phyloP scores from a whole-genome alignment of 2,797 vertebrate species.

The Eupleurogrammus muticus region DNA sequence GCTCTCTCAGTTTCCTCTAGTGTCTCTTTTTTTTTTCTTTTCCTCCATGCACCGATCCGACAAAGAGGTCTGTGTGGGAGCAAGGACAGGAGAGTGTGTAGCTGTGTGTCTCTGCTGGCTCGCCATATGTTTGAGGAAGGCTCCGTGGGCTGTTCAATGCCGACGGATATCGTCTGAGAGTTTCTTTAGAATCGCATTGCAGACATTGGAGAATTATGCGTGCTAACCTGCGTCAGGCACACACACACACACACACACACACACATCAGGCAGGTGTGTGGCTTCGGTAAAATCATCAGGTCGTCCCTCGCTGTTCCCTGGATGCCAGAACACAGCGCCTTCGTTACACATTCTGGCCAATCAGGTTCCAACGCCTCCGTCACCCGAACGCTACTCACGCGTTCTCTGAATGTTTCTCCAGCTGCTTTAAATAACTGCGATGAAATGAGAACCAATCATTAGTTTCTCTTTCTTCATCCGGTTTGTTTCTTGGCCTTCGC shows the following conservation, averaged over 20 bases:
- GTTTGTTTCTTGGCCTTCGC: too few relatives aligned
- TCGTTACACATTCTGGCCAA: neutral
- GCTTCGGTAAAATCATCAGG: neutral
- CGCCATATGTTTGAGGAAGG: neutral
- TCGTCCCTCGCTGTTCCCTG: neutral
- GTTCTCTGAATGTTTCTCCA: neutral
- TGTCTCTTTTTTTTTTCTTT: too few relatives aligned
- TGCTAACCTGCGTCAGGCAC: too few relatives aligned
- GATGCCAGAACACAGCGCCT: neutral
- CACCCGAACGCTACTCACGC: neutral
- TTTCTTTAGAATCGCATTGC: too few relatives aligned
- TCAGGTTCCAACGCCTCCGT: neutral
- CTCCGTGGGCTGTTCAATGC: conserved; percentile 1
- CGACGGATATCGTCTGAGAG: neutral
- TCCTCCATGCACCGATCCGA: conserved; percentile 61
- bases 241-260: too few relatives aligned
- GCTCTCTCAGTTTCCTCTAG: conserved; percentile 39
- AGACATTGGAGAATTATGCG: too few relatives aligned
- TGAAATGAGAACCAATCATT: neutral
- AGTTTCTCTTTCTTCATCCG: neutral
- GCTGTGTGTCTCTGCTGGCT: neutral
- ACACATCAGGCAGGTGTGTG: too few relatives aligned
- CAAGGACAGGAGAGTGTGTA: conserved; percentile 24
- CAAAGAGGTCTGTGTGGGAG: conserved; percentile 54
- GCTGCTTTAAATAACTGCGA: neutral